These are phyloP conservation scores for Clivina fossor DNA, from an alignment of 2,888 invertebrate species.

Conservation along the genomic window DNA sequence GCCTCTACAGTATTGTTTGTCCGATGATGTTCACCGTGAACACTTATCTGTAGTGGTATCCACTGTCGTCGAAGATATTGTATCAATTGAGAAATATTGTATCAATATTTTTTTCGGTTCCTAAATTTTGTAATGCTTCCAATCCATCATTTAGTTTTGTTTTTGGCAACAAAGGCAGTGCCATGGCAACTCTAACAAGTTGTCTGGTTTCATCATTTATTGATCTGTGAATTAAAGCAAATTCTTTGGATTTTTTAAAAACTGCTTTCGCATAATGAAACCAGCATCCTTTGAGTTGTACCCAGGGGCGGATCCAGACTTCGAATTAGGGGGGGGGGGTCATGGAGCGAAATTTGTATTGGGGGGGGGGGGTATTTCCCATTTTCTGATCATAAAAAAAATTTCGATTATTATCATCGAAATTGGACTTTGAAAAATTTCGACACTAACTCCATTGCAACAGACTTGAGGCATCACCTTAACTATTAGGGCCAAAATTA, in stretches of 20 bases:
- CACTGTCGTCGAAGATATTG: constrained; percentile 11
- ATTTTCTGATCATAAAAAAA: too few species aligned
- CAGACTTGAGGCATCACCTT: too few species aligned
- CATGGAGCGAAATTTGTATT: too few species aligned
- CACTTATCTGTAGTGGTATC: not conserved
- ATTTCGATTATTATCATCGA: too few species aligned
- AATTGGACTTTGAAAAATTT: too few species aligned
- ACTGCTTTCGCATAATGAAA: constrained; percentile 6
- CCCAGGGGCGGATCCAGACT: too few species aligned
- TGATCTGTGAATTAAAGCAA: not conserved
- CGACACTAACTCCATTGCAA: too few species aligned
- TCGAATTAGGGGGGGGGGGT: too few species aligned
- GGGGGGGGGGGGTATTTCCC: too few species aligned
- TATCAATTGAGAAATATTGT: not conserved
- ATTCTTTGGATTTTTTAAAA: constrained; percentile 2
- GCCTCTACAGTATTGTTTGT: constrained; percentile 17
- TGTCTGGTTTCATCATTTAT: not conserved
- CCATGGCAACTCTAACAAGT: not conserved
- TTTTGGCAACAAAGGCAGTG: constrained; percentile 7
- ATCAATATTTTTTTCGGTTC: not conserved
- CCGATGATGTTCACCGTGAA: not conserved
- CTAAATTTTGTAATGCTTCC: not conserved
- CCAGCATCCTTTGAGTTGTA: constrained; percentile 4
- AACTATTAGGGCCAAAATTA: too few species aligned
- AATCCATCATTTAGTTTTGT: not conserved